A percentile compares a stretch with the other conserved stretches of the same genome.
phyloP scores from a whole-genome alignment of 2,888 invertebrate genomes.

The Acleris cristana region DNA sequence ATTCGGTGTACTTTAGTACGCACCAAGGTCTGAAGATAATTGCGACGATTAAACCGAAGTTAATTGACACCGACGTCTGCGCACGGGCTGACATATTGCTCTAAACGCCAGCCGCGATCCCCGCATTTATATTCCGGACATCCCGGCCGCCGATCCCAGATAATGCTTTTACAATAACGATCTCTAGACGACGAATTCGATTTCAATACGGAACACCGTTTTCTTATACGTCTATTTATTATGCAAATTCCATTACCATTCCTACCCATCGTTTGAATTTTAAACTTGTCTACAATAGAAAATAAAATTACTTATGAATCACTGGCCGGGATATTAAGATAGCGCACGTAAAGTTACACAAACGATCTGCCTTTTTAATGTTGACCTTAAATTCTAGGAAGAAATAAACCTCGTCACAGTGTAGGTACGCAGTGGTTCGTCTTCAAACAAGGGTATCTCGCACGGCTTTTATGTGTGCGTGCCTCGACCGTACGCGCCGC shows the following conservation, averaged over 20 bases:
- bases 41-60: slow-evolving; percentile 29
- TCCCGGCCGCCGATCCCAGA: slow-evolving; percentile 66
- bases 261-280: slow-evolving; percentile 46
- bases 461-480: too few relatives aligned
- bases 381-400: slow-evolving; percentile 30
- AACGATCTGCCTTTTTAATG: slow-evolving; percentile 34
- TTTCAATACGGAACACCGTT: slow-evolving; percentile 60
- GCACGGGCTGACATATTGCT: slow-evolving; percentile 72
- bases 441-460: too few relatives aligned
- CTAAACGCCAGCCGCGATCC: slow-evolving; percentile 59
- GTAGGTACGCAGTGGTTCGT: too few relatives aligned
- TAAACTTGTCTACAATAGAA: slow-evolving; percentile 41
- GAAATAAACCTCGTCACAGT: slow-evolving; percentile 7
- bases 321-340: slow-evolving; percentile 10
- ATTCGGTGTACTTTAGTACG: too few relatives aligned
- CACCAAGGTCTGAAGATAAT: too few relatives aligned
- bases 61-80: slow-evolving; percentile 23
- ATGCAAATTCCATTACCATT: slow-evolving; percentile 53
- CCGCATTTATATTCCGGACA: slow-evolving; percentile 71
- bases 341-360: slow-evolving; percentile 10
- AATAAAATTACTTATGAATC: slow-evolving; percentile 33
- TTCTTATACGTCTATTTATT: slow-evolving; percentile 56
- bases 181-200: slow-evolving; percentile 68
- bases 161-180: slow-evolving; percentile 80
- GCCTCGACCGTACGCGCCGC: too few relatives aligned